phyloP scores from a whole-genome alignment of 2,888 invertebrate species.

The Philhelius pedissequus region DNA sequence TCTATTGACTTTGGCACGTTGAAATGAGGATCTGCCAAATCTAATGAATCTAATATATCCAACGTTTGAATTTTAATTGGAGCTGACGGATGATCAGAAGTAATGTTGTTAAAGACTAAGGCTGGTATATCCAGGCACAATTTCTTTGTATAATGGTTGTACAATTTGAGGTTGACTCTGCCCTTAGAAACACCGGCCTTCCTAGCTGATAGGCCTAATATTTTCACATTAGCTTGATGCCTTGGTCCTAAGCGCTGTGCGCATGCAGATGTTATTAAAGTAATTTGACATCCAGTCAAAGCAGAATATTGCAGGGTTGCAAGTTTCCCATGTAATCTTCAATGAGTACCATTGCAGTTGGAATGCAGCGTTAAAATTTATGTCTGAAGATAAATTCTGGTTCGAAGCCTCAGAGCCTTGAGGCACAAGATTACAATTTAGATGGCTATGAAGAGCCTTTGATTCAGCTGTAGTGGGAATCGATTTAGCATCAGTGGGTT shows the following conservation, averaged over 20 bases:
- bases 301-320: not conserved
- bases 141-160: not conserved
- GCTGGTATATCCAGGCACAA: not conserved
- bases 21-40: too few relatives aligned
- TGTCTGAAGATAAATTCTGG: too few relatives aligned
- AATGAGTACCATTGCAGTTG: not conserved
- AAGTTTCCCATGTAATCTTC: not conserved
- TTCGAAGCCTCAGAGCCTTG: too few relatives aligned
- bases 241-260: not conserved
- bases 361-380: not conserved
- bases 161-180: not conserved
- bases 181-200: not conserved
- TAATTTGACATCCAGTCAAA: conserved; percentile 8
- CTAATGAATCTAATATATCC: too few relatives aligned
- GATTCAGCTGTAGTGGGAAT: too few relatives aligned
- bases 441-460: too few relatives aligned
- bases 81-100: not conserved
- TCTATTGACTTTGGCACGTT: too few relatives aligned
- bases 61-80: not conserved
- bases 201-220: not conserved
- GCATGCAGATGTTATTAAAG: not conserved
- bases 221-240: conserved; percentile 1
- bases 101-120: not conserved
- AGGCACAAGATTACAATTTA: too few relatives aligned
- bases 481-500: not conserved